A percentile compares a stretch with the other conserved stretches of the same genome.
Conservation (phyloP, 2,113 vertebrate genomes). For the Ivindomyrus marchei region DNA sequence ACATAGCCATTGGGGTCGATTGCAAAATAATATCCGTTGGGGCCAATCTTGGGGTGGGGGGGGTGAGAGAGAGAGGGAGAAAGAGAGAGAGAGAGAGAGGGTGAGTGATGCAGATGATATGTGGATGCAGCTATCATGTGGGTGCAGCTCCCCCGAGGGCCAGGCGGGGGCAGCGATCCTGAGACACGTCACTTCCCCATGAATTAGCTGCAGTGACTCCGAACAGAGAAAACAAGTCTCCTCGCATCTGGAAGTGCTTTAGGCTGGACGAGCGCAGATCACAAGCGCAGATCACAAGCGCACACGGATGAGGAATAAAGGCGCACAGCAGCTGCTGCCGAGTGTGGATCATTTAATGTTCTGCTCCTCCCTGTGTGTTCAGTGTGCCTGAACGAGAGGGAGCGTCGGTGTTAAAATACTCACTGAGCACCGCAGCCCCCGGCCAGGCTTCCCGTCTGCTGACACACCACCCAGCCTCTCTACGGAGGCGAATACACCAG, state of each 20-base stretch:
- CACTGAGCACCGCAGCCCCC: neutral
- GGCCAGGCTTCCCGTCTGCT: neutral
- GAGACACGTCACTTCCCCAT: too few relatives aligned
- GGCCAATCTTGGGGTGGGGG: slow-evolving; percentile 69
- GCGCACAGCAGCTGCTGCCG: neutral
- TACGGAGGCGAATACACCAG: neutral
- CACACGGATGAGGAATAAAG: neutral
- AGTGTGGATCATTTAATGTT: neutral
- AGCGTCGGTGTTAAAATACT: neutral
- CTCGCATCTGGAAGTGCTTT: slow-evolving; percentile 13
- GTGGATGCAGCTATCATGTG: neutral
- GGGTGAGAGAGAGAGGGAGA: neutral
- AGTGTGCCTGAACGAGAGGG: neutral
- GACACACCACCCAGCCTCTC: neutral
- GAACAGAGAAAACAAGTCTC: neutral
- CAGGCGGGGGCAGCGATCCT: neutral
- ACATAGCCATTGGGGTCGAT: slow-evolving; percentile 97
- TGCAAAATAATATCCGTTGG: slow-evolving; percentile 96
- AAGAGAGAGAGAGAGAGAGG: neutral
- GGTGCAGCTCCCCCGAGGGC: neutral
- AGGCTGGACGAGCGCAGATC: neutral
- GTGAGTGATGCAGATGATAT: neutral
- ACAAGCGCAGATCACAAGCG: neutral
- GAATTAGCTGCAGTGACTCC: neutral
- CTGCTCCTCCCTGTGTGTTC: too few relatives aligned